Evolutionary conservation across 2,888 invertebrate species (phyloP).

Genomic region (Morpho deidamia): DNA sequence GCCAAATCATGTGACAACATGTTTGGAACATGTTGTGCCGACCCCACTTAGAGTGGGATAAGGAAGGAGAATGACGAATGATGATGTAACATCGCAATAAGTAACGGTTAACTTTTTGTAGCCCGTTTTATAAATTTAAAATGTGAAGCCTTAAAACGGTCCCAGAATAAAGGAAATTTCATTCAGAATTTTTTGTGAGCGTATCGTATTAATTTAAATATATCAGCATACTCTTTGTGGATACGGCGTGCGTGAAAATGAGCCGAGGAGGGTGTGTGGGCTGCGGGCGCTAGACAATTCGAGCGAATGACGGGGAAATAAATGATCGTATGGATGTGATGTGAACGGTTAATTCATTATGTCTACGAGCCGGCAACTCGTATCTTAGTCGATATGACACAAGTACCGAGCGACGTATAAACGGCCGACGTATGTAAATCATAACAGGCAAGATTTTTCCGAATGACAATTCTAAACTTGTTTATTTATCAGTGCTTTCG

Average conservation of each 20-base stretch:
- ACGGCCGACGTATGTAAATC: too few species aligned
- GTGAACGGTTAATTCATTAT: slow-evolving; percentile 16
- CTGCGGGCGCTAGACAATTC: slow-evolving; percentile 27
- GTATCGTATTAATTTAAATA: slow-evolving; percentile 64
- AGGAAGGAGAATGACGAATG: too few species aligned
- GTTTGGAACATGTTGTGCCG: too few species aligned
- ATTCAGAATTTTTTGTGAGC: slow-evolving; percentile 42
- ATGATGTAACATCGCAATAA: neutral
- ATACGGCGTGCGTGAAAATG: slow-evolving; percentile 46
- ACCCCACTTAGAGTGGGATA: too few species aligned
- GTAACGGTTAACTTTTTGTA: neutral
- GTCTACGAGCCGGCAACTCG: slow-evolving; percentile 19
- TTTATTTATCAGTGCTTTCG: too few species aligned
- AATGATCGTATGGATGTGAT: slow-evolving; percentile 31
- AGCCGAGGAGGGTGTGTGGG: slow-evolving; percentile 37
- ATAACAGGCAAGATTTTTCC: too few species aligned
- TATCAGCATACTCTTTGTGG: slow-evolving; percentile 60
- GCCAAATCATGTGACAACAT: too few species aligned
- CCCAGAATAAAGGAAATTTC: slow-evolving; percentile 61
- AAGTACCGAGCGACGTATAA: too few species aligned
- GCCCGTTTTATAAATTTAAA: neutral
- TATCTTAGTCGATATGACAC: slow-evolving; percentile 2
- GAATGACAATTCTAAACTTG: too few species aligned
- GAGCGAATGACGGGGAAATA: slow-evolving; percentile 36
- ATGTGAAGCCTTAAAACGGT: slow-evolving; percentile 31